phyloP scores from a whole-genome alignment of 2,888 invertebrate species.

The Tortricodes alternella region DNA sequence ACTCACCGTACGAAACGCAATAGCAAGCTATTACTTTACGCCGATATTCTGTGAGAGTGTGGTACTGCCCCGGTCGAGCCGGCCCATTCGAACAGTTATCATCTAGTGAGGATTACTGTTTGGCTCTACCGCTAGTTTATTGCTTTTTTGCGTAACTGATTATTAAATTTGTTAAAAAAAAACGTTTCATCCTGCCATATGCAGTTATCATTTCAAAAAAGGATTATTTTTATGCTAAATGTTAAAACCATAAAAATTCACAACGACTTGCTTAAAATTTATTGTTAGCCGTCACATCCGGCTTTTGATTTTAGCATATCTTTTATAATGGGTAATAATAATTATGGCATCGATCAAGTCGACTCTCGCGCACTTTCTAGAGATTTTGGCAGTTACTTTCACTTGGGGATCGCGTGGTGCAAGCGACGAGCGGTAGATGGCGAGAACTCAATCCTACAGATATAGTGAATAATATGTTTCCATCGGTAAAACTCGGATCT shows the following conservation, averaged over 20 bases:
- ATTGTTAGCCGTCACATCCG: constrained; percentile 56
- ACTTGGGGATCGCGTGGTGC: constrained; percentile 45
- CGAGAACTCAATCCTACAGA: too few relatives aligned
- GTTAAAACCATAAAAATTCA: constrained; percentile 15
- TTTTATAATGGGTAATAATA: constrained; percentile 80
- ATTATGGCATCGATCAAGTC: constrained; percentile 78
- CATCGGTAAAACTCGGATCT: too few relatives aligned
- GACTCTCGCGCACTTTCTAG: constrained; percentile 75
- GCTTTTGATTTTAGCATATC: constrained; percentile 76
- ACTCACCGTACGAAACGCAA: too few relatives aligned
- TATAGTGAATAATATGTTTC: too few relatives aligned
- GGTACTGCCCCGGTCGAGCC: too few relatives aligned
- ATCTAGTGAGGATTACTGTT: too few relatives aligned
- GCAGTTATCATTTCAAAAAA: neutral
- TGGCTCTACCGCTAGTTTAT: too few relatives aligned
- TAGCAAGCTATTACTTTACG: too few relatives aligned
- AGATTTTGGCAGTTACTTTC: constrained; percentile 81
- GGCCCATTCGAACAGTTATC: too few relatives aligned
- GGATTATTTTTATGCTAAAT: neutral
- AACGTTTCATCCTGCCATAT: neutral
- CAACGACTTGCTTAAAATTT: constrained; percentile 19
- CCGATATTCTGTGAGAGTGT: too few relatives aligned
- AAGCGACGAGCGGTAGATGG: constrained; percentile 20
- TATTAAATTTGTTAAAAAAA: neutral
- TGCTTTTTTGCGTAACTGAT: too few relatives aligned